Evolutionary conservation across 2,113 vertebrate genomes (phyloP).

Genomic region (Ptyas mucosa): DNA sequence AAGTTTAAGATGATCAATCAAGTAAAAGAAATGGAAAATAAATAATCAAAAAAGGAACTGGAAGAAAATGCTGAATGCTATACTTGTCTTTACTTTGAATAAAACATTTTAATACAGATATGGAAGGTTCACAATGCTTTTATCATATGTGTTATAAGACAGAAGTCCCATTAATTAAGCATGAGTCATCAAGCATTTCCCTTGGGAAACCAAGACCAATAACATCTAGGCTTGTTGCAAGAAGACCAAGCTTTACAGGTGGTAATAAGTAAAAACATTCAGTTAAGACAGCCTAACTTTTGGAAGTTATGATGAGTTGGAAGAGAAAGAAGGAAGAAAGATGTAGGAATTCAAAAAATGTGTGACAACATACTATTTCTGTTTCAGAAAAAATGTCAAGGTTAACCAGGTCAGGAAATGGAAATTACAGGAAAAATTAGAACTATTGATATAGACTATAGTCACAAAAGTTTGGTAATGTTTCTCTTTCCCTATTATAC

Average conservation of each 20-base stretch:
- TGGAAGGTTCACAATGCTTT: neutral
- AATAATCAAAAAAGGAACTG: neutral
- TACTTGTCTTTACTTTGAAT: neutral
- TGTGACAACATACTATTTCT: neutral
- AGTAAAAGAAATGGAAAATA: neutral
- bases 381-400: neutral
- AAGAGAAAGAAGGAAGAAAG: neutral
- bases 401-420: neutral
- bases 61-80: neutral
- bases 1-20: neutral
- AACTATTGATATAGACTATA: neutral
- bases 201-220: neutral
- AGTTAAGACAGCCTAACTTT: neutral
- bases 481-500: neutral
- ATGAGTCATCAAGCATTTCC: neutral
- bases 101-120: neutral
- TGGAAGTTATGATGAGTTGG: neutral
- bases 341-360: neutral
- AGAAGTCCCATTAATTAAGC: neutral
- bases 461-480: neutral
- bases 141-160: neutral
- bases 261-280: neutral
- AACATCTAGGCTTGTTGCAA: neutral
- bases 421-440: neutral
- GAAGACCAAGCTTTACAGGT: neutral